These are phyloP conservation scores for Tetrao urogallus DNA, from an alignment of 2,113 vertebrate species.

Conservation along the genomic window DNA sequence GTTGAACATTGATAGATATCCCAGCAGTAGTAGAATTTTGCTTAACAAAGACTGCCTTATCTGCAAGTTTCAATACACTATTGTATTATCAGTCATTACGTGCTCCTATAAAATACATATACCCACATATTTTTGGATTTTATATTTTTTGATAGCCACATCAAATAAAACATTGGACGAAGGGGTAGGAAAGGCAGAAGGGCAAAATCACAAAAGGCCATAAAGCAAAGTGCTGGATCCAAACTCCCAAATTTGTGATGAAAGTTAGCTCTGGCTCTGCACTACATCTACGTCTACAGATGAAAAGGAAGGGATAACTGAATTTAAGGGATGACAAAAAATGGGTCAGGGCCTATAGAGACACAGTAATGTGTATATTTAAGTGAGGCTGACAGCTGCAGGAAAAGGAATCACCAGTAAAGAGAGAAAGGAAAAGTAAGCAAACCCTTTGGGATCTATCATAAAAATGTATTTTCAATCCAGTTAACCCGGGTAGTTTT, in stretches of 20 bases:
- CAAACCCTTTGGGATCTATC: background rate
- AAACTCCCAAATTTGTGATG: background rate
- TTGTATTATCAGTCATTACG: background rate
- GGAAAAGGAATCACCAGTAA: background rate
- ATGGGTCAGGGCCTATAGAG: background rate
- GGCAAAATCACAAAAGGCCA: background rate
- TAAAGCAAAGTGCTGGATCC: background rate
- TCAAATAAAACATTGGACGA: background rate
- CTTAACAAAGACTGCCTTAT: background rate
- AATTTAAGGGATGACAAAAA: background rate
- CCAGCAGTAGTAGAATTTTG: background rate
- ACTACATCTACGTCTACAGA: background rate
- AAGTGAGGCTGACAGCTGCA: background rate
- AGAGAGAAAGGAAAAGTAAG: background rate
- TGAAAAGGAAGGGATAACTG: background rate
- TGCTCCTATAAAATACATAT: background rate
- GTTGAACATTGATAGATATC: background rate
- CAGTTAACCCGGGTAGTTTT: background rate
- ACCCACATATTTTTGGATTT: background rate
- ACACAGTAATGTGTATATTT: background rate
- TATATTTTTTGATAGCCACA: background rate
- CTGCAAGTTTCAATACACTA: background rate
- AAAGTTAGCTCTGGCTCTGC: background rate
- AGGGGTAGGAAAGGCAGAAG: background rate
- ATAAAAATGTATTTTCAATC: background rate